Base-by-base conservation (phyloP, 2,797 vertebrate genomes). In the Poeciliopsis turneri region DNA sequence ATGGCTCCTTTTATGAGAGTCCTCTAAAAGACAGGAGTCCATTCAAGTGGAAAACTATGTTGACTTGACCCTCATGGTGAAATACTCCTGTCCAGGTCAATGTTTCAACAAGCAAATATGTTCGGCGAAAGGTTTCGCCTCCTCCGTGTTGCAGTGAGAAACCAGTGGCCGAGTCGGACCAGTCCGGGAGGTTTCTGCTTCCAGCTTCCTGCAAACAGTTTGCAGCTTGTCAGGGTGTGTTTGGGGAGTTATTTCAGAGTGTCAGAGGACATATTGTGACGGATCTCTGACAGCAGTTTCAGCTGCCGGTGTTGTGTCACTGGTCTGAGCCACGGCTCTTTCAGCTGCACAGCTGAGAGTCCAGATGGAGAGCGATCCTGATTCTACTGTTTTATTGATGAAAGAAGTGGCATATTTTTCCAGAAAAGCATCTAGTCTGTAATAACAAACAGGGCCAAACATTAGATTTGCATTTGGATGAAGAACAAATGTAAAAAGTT, bases 61-160 rank as follows among this genome's bases (percentile, higher is more conserved):
- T 69, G 39, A 69, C 66, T 69, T 43, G 66, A 43, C 66, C 66
- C 39, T 70, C 16, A 5, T 41, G 66, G 39, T 41, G 66, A 69
- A 43, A 41, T 41, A 43, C 12, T 25, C 11, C 36, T 9, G 36
- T 41, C 64, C 11, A 69, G 68, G 41, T 70, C 68, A 23, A 1
- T 28, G 23, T n/a, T 70, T 70, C 41, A 28, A 45, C 68, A 70
- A 23, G 6, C 66, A 69, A 69, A 39, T n/a, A 69, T 2, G 23
- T 43, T 39, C 23, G 2, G 23, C 23, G 11, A 43, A n/a, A 69
- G 66, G 5, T 69, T 23, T 69, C 11, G 0, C 41, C 64, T n/a
- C 25, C 66, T 45, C 23, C 4, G 10, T 45, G 66, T 43, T n/a
- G 6, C n/a, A 15, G 41, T 70, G 43, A 28, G 25, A 69, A n/a